Evolutionary conservation across 2,797 vertebrate species (phyloP), one percentile per base, ranked within the genome.

Genomic region (Telmatherina bonti): DNA sequence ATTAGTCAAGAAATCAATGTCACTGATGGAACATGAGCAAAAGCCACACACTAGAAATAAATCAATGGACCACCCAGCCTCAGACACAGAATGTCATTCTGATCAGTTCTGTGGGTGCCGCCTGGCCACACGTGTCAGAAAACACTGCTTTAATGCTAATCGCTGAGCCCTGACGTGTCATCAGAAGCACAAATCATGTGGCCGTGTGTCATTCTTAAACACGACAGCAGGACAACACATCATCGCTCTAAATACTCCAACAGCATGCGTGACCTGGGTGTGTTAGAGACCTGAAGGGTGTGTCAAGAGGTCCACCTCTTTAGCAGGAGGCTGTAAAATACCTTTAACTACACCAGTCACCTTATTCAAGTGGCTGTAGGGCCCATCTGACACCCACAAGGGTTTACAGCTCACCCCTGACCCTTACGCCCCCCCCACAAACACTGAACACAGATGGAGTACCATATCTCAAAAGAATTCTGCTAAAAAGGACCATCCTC

Each of bases 401-500:
- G 67, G 60, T 87, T 91, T 85, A 90, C 68, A 85, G 77, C 89
- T 78, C 75, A 66, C 74, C 85, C 47, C 67, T 85, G 86, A 89
- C 90, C 78, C 78, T 70, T 49, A 76, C 74, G 68, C 67, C 36
- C 0, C 13, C 62, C 59, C 62, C 59, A 20, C 38, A 22, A 31
- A 43, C 64, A 59, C 33, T 66, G 38, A 72, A 81, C 69, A 66
- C 66, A 78, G 76, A 63, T 76, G 85, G 83, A 52, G 82, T 81
- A 81, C 78, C 81, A n/a, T 4, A 53, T 69, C 20, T 71, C 45
- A 72, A 76, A 72, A 62, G 77, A 69, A 65, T 61, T 27, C 27
- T 31, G 30, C 77, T 77, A 81, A 81, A 83, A 69, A 82, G 60
- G 62, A 20, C 12, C 70, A 27, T 81, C 79, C 85, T 9, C 73